Evolutionary conservation across 2,797 vertebrate species (phyloP).

Genomic region (Lateolabrax maculatus): DNA sequence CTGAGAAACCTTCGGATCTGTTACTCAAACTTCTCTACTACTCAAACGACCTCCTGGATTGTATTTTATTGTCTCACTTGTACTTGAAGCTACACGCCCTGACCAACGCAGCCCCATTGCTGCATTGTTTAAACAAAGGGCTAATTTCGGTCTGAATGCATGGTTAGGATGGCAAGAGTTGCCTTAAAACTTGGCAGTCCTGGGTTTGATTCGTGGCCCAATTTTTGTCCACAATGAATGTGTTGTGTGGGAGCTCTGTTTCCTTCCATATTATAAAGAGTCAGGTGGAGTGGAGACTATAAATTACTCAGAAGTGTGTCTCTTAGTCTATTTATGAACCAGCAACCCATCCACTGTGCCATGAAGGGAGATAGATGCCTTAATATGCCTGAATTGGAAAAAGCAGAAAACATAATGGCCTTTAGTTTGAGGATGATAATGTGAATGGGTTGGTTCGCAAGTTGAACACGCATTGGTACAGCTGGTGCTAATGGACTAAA

Average conservation of each 20-base stretch:
- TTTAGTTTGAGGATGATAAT: constrained; percentile 43
- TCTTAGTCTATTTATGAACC: constrained; percentile 25
- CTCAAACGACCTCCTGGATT: neutral
- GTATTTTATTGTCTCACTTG: constrained; percentile 4
- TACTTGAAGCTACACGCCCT: constrained; percentile 15
- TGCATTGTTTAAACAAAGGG: neutral
- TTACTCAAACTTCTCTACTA: constrained; percentile 3
- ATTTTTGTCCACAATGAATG: constrained; percentile 25
- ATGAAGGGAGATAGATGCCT: constrained; percentile 22
- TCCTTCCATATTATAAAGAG: constrained; percentile 25
- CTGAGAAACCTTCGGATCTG: neutral
- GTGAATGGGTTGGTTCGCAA: constrained; percentile 35
- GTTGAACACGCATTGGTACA: constrained; percentile 28
- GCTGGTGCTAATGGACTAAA: constrained; percentile 55
- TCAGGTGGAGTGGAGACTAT: constrained; percentile 25
- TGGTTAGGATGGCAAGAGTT: neutral
- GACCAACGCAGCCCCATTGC: neutral
- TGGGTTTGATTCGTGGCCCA: constrained; percentile 18
- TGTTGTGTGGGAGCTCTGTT: constrained; percentile 30
- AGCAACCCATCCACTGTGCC: constrained; percentile 14
- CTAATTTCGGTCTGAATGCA: neutral
- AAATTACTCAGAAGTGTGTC: constrained; percentile 39
- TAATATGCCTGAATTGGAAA: constrained; percentile 28
- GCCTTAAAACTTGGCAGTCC: constrained; percentile 6
- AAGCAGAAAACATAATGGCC: constrained; percentile 35